Evolutionary conservation across 2,113 vertebrate species (phyloP).

Genomic region (Dasyurus viverrinus): DNA sequence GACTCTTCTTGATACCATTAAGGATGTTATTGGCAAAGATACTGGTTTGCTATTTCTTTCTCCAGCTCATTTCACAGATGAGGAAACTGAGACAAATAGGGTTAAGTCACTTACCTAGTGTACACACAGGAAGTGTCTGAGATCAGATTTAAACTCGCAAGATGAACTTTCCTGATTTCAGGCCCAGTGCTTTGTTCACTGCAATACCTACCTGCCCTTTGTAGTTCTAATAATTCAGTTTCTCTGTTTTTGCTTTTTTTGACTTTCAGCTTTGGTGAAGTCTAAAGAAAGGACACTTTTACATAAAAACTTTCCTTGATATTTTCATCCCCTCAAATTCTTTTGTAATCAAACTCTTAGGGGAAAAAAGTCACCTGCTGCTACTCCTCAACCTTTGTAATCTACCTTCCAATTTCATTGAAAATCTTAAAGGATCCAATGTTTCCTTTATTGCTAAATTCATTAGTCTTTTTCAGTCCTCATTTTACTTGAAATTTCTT

Average conservation of each 20-base stretch:
- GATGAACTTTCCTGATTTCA: neutral
- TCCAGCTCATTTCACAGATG: neutral
- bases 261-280: neutral
- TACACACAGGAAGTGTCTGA: neutral
- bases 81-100: neutral
- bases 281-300: neutral
- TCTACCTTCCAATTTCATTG: neutral
- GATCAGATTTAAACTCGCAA: neutral
- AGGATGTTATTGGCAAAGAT: no score
- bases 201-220: neutral
- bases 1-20: neutral
- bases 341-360: neutral
- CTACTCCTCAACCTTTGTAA: neutral
- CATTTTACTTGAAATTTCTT: neutral
- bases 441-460: neutral
- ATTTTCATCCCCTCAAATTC: neutral
- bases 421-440: neutral
- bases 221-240: neutral
- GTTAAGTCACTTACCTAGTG: neutral
- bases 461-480: neutral
- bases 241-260: neutral
- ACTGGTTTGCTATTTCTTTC: neutral
- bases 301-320: neutral
- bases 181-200: no score
- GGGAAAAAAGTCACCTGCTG: neutral